Evolutionary conservation across 2,888 invertebrate species (phyloP).

Genomic region (Dryomyza anilis): DNA sequence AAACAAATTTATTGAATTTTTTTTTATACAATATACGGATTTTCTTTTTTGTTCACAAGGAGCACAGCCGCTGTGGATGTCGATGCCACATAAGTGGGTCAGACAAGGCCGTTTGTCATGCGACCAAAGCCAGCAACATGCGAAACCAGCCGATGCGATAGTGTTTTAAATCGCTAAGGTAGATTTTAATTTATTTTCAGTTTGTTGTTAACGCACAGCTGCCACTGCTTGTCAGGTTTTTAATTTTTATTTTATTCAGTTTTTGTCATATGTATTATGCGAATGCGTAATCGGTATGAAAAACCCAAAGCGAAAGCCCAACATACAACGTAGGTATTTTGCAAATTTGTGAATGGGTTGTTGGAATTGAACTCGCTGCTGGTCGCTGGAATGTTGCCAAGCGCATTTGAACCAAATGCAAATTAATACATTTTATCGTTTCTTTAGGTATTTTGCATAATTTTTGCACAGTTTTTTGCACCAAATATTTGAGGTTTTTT

Average conservation of each 20-base stretch:
- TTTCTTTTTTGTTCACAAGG: too few relatives aligned
- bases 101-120: constrained; percentile 52
- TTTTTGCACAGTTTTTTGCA: too few relatives aligned
- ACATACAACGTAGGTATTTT: background rate
- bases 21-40: background rate
- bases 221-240: background rate
- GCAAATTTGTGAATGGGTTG: background rate
- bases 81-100: constrained; percentile 53
- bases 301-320: background rate
- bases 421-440: too few relatives aligned
- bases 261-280: background rate
- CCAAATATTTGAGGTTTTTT: too few relatives aligned
- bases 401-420: too few relatives aligned
- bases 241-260: background rate
- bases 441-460: too few relatives aligned
- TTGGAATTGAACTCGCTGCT: too few relatives aligned
- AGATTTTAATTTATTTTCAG: background rate
- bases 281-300: background rate
- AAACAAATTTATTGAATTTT: background rate
- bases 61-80: constrained; percentile 48
- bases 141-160: background rate
- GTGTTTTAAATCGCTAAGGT: background rate
- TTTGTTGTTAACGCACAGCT: background rate
- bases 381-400: too few relatives aligned
- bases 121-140: background rate